Conservation (phyloP, 2,113 vertebrate genomes). For the Boulengerochromis microlepis region DNA sequence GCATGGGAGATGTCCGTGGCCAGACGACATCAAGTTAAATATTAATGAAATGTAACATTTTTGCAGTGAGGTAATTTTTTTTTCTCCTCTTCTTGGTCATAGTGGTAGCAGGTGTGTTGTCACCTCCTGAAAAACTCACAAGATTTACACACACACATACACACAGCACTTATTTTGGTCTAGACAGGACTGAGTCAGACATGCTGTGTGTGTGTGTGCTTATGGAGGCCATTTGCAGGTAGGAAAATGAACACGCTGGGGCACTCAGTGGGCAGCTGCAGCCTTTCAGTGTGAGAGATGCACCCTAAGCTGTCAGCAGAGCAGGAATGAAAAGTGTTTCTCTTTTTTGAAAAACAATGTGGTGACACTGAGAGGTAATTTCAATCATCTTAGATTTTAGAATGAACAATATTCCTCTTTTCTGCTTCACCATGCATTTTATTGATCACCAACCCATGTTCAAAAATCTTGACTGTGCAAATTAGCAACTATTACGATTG, state of each 20-base stretch:
- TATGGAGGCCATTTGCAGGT: constrained; percentile 42
- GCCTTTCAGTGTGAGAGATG: neutral
- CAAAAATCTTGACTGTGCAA: neutral
- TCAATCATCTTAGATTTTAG: neutral
- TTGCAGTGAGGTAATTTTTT: constrained; percentile 31
- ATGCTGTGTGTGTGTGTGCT: neutral
- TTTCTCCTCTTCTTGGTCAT: neutral
- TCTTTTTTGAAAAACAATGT: neutral
- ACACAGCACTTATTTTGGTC: neutral
- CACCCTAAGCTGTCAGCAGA: neutral
- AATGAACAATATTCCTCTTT: neutral
- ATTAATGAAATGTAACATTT: constrained; percentile 34
- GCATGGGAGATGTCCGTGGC: constrained; percentile 9
- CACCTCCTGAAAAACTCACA: constrained; percentile 15
- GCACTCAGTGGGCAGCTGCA: constrained; percentile 41
- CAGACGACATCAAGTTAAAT: constrained; percentile 27
- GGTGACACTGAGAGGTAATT: neutral
- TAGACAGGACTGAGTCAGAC: neutral
- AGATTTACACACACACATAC: neutral
- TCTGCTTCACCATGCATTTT: neutral
- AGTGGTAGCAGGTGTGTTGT: constrained; percentile 23
- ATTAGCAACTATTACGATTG: neutral
- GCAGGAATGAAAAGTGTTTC: neutral
- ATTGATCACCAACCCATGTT: neutral
- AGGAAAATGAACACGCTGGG: constrained; percentile 20